Evolutionary conservation across 2,888 invertebrate species (phyloP).

Genomic region (Lumbricus terrestris): DNA sequence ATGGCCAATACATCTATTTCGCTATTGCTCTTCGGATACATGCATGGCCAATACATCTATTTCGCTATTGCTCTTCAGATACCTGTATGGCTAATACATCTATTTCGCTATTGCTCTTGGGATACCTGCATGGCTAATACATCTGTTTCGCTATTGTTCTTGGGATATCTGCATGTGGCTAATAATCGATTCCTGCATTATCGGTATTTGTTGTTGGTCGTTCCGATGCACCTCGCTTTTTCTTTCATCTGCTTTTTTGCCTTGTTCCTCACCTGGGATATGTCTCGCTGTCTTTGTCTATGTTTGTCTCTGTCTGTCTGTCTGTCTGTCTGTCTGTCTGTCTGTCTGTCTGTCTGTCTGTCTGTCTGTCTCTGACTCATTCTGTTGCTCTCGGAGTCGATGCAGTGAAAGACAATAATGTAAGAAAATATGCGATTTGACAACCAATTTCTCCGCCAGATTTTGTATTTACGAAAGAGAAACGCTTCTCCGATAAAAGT

Average conservation of each 20-base stretch:
- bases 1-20: too few species aligned
- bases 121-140: neutral
- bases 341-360: too few species aligned
- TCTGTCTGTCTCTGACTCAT: too few species aligned
- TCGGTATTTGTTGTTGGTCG: neutral
- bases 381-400: neutral
- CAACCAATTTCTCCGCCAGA: neutral
- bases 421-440: neutral
- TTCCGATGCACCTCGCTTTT: neutral
- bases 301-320: too few species aligned
- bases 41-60: neutral
- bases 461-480: neutral
- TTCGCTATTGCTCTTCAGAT: too few species aligned
- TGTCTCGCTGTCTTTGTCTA: too few species aligned
- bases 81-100: neutral
- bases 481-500: neutral
- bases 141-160: neutral
- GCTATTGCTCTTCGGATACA: too few species aligned
- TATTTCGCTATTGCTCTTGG: too few species aligned
- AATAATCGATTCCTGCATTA: neutral
- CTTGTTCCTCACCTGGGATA: neutral
- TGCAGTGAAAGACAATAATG: neutral
- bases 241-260: neutral
- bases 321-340: too few species aligned
- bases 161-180: neutral